These are phyloP conservation scores for Okapia johnstoni DNA, from an alignment of 2,113 vertebrate species.

Conservation along the genomic window DNA sequence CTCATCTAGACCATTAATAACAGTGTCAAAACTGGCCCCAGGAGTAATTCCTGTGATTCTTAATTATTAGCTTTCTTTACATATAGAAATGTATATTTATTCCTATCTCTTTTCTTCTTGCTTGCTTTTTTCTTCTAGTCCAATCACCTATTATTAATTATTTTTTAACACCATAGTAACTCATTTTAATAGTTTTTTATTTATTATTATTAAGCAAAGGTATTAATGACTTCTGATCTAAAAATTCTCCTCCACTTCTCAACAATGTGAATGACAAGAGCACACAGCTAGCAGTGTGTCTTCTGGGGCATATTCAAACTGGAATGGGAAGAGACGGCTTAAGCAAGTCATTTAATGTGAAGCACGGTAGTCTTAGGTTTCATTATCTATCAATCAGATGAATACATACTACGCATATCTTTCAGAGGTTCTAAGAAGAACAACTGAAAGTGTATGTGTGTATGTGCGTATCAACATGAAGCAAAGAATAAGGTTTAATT, in stretches of 20 bases:
- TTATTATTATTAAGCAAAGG: not conserved
- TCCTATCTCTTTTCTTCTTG: not conserved
- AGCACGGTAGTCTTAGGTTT: not conserved
- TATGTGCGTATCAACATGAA: not conserved
- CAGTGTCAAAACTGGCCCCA: conserved; percentile 16
- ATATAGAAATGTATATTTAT: not conserved
- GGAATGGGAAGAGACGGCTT: not conserved
- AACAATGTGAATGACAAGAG: not conserved
- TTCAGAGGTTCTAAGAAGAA: not conserved
- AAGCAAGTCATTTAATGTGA: not conserved
- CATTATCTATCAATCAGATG: not conserved
- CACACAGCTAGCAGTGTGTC: not conserved
- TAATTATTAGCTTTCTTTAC: conserved; percentile 40
- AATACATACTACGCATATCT: not conserved
- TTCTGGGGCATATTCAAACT: not conserved
- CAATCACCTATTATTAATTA: not conserved
- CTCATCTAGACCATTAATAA: conserved; percentile 43
- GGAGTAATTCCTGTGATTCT: not conserved
- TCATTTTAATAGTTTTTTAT: not conserved
- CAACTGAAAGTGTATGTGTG: not conserved
- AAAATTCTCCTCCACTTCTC: not conserved
- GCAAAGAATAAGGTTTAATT: not conserved
- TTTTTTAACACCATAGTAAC: not conserved
- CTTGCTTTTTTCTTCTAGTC: not conserved
- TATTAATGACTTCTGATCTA: not conserved